These are phyloP conservation scores for Netelia melanura DNA, from an alignment of 2,888 invertebrate genomes.

Conservation along the genomic window DNA sequence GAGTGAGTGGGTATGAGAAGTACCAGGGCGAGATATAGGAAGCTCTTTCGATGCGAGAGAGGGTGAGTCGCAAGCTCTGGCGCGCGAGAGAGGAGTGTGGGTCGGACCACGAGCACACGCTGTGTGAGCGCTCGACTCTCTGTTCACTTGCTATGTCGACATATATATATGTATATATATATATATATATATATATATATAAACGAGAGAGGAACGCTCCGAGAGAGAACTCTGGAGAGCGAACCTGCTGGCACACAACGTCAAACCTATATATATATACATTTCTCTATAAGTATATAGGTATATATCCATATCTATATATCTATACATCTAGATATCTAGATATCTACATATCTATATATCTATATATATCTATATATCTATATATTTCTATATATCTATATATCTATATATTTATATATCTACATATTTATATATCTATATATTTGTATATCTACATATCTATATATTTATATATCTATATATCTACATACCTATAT, in stretches of 20 bases:
- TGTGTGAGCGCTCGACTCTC: conserved; percentile 54
- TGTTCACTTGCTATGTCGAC: conserved; percentile 19
- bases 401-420: too few relatives aligned
- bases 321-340: too few relatives aligned
- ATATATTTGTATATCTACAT: too few relatives aligned
- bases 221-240: conserved; percentile 47
- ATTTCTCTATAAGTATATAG: background rate
- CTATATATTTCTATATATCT: too few relatives aligned
- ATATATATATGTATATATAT: conserved; percentile 1
- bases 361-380: too few relatives aligned
- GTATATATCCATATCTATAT: conserved; percentile 7
- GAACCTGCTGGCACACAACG: conserved; percentile 51
- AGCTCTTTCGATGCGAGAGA: conserved; percentile 65
- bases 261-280: conserved; percentile 38
- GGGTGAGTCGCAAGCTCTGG: conserved; percentile 67
- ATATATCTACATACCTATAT: too few relatives aligned
- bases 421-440: too few relatives aligned
- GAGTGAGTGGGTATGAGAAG: conserved; percentile 63
- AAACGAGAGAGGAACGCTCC: conserved; percentile 37
- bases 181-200: background rate
- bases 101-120: conserved; percentile 70
- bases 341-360: too few relatives aligned
- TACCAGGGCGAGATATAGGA: conserved; percentile 61
- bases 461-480: too few relatives aligned
- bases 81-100: conserved; percentile 45